A percentile compares a stretch with the other conserved stretches of the same genome.
phyloP scores from a whole-genome alignment of 64 coral and sea anemone species.

The Anthopleura sola region DNA sequence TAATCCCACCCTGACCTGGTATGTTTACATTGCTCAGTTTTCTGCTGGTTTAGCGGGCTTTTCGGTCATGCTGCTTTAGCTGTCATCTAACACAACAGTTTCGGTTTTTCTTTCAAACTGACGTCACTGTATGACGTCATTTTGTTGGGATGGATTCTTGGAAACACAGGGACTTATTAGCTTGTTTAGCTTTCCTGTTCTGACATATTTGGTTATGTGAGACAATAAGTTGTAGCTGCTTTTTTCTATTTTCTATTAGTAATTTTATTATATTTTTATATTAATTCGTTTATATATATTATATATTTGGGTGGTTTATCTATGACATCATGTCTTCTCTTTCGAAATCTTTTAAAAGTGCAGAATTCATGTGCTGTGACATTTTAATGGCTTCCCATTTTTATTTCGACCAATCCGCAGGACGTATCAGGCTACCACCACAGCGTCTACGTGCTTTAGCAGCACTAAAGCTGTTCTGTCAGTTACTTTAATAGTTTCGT shows the following conservation, averaged over 20 bases:
- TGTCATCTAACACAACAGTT: background rate
- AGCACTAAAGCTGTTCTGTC: too few species aligned
- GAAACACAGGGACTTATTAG: too few species aligned
- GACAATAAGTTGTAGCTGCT: too few species aligned
- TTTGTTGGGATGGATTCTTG: background rate
- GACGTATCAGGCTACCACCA: background rate
- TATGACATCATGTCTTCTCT: too few species aligned
- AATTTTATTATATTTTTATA: too few species aligned
- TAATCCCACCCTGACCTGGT: background rate
- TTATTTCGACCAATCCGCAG: background rate
- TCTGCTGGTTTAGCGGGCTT: background rate
- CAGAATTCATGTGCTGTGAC: background rate
- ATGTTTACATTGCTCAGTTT: background rate
- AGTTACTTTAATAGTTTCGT: too few species aligned
- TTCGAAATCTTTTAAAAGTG: background rate
- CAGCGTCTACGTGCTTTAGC: background rate
- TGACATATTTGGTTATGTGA: too few species aligned
- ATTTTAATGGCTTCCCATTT: background rate
- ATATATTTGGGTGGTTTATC: too few species aligned
- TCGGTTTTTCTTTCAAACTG: background rate
- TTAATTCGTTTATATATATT: too few species aligned
- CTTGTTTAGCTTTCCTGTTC: too few species aligned
- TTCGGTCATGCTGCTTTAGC: background rate
- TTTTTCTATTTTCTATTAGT: too few species aligned
- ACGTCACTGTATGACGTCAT: slow-evolving; percentile 5